Base-by-base conservation (phyloP, 2,888 invertebrate species). In the Acronicta leporina region DNA sequence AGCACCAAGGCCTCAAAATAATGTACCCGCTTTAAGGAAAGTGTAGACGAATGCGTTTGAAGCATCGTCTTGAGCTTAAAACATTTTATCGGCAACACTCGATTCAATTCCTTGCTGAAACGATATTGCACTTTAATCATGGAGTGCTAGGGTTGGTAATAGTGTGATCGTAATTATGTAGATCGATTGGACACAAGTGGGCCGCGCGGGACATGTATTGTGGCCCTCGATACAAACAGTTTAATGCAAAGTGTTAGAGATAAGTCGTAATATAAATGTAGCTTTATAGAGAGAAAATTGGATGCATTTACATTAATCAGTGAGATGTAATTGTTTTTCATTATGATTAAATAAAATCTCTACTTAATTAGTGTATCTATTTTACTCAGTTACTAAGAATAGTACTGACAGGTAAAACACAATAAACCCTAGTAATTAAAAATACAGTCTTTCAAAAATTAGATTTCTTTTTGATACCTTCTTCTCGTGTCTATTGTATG, bases 11-110 rank as follows among this genome's bases (percentile, higher is more conserved):
- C 78, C 73, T 70, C 71, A 64, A 75, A 80, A 81, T 76, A 82
- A 69, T 55, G 76, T 74, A 72, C 66, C 58, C 40, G 61, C 70
- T 80, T 71, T 73, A 81, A 81, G 82, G 80, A 77, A 82, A 72
- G 68, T 71, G 73, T 78, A 75, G 74, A 75, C 69, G 71, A 79
- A 80, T 82, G 80, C 75, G 79, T 83, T 73, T 81, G 75, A 81
- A 84, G 80, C 66, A 57, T 63, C 59, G 80, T 77, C 82, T 85
- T 66, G 69, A 77, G 77, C 74, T 78, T 80, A 79, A 87, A 85
- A 87, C 80, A 81, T 84, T 86, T 87, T 81, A 85, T 83, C 82
- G 85, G 68, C 60, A 78, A 81, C 76, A 77, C 70, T 16, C 60
- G 52, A 46, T 53, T 42, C 13, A 42, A 45, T 5, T 55, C 33